Evolutionary conservation across 2,797 vertebrate genomes (phyloP).

Genomic region (Galaxias olidus): DNA sequence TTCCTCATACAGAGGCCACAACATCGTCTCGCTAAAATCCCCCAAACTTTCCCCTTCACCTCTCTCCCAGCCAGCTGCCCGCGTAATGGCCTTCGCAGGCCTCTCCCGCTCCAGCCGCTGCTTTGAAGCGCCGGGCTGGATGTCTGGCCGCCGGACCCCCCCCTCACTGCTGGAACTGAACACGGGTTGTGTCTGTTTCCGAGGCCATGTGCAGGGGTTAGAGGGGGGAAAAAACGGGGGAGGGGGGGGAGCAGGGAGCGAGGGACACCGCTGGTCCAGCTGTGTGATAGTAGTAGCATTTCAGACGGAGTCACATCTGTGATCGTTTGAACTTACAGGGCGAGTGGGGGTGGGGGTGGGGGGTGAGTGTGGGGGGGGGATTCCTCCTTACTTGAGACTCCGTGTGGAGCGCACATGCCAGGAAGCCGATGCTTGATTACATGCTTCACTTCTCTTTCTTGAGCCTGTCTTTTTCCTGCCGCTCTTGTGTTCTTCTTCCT

Average conservation of each 20-base stretch:
- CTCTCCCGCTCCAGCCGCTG: slow-evolving; percentile 41
- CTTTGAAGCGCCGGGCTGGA: slow-evolving; percentile 39
- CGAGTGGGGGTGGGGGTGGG: too few species aligned
- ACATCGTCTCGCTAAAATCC: slow-evolving; percentile 69
- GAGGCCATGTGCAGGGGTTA: too few species aligned
- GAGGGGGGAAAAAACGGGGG: too few species aligned
- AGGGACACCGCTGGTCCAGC: slow-evolving; percentile 1
- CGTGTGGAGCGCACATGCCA: too few species aligned
- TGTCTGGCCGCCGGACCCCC: slow-evolving; percentile 23
- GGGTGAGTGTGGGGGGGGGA: too few species aligned
- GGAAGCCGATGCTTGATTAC: too few species aligned
- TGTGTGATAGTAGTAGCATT: neutral
- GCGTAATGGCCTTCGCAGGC: slow-evolving; percentile 65
- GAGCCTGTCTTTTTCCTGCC: too few species aligned
- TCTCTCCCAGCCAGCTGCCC: slow-evolving; percentile 43
- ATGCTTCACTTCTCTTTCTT: too few species aligned
- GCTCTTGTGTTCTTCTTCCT: too few species aligned
- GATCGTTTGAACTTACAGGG: slow-evolving; percentile 14
- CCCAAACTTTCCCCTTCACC: slow-evolving; percentile 68
- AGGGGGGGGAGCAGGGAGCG: slow-evolving; percentile 8
- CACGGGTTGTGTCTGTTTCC: slow-evolving; percentile 29
- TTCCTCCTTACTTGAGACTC: too few species aligned
- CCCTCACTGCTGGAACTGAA: slow-evolving; percentile 25
- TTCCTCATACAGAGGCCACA: slow-evolving; percentile 39
- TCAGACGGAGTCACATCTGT: slow-evolving; percentile 5